phyloP scores from a whole-genome alignment of 1,140 invertebrate genomes.

The Wasmannia auropunctata region DNA sequence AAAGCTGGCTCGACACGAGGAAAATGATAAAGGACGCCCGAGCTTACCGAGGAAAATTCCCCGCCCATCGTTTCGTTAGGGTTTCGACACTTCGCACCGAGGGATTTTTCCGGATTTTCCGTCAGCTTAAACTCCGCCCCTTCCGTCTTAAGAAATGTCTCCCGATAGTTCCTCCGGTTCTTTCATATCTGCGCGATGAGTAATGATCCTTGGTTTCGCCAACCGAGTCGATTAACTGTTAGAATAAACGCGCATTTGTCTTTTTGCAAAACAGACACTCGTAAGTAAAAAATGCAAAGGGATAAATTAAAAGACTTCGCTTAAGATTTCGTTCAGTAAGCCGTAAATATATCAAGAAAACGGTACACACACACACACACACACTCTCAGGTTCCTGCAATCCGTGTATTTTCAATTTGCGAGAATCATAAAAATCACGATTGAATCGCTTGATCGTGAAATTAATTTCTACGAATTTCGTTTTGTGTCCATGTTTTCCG shows the following conservation, averaged over 20 bases:
- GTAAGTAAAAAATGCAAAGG: background rate
- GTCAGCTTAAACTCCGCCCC: constrained; percentile 29
- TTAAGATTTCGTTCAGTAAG: background rate
- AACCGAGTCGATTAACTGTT: background rate
- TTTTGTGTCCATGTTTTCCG: constrained; percentile 8
- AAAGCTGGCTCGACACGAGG: constrained; percentile 37
- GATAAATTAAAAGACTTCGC: background rate
- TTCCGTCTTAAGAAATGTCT: constrained; percentile 24
- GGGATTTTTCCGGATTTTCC: constrained; percentile 56
- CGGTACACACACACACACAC: too few relatives aligned
- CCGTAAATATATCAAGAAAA: background rate
- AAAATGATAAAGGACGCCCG: constrained; percentile 51
- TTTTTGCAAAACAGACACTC: background rate
- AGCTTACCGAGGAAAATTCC: constrained; percentile 38
- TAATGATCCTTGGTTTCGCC: constrained; percentile 15
- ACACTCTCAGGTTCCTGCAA: background rate
- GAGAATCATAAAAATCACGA: constrained; percentile 26
- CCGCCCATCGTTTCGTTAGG: constrained; percentile 41
- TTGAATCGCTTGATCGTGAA: constrained; percentile 23
- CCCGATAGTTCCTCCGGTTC: constrained; percentile 11
- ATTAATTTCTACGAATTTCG: constrained; percentile 54
- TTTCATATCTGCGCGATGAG: constrained; percentile 22
- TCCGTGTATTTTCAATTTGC: background rate
- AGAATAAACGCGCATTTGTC: background rate
- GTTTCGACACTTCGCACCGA: constrained; percentile 40